Percentiles rank a stretch among this genome's conserved stretches.
phyloP scores from a whole-genome alignment of 1,140 invertebrate species.

The Drosophila nigrodunni region DNA sequence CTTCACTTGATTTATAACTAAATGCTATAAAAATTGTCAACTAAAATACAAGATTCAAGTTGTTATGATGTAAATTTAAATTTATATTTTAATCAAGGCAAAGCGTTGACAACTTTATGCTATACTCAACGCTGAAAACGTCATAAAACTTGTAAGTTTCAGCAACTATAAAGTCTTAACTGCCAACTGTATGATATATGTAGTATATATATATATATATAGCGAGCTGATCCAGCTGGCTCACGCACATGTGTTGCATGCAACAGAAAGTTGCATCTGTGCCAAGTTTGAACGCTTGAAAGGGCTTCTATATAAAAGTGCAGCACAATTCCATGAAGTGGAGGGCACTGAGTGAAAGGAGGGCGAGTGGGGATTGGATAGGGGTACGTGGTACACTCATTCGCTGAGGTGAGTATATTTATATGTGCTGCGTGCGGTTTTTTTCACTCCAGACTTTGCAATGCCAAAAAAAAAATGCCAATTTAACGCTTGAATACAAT shows the following conservation, averaged over 20 bases:
- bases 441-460: constrained; percentile 24
- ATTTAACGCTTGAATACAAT: constrained; percentile 83
- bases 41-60: too few species aligned
- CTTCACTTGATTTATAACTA: too few species aligned
- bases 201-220: background rate
- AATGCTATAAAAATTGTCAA: too few species aligned
- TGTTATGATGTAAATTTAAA: background rate
- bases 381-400: background rate
- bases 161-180: constrained; percentile 2
- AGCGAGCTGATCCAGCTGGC: constrained; percentile 10
- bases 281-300: constrained; percentile 9
- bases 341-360: background rate
- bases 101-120: background rate
- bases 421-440: constrained; percentile 56
- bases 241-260: constrained; percentile 11
- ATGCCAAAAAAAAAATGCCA: constrained; percentile 72
- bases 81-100: constrained; percentile 4
- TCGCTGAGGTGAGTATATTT: constrained; percentile 39
- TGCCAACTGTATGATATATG: constrained; percentile 1
- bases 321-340: constrained; percentile 2
- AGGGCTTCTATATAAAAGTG: background rate
- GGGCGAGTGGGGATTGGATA: background rate
- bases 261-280: constrained; percentile 6
- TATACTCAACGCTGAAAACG: background rate
- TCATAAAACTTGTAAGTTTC: constrained; percentile 1